Percentiles rank a stretch among this genome's conserved stretches.
Conservation (phyloP, 2,888 invertebrate species). For the Drosophila hamatofila region DNA sequence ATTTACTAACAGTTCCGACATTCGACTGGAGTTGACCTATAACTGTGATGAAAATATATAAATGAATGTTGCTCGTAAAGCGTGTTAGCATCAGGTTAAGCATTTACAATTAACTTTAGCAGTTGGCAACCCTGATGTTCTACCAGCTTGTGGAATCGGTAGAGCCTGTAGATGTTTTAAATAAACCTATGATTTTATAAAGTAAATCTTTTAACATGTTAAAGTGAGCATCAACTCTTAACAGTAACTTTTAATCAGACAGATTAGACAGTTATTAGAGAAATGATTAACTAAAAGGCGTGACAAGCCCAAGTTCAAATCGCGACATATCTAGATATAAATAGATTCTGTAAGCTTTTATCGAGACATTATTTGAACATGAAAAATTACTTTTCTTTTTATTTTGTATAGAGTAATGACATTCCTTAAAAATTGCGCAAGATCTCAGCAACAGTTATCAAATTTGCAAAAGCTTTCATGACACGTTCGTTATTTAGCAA, state of each 20-base stretch:
- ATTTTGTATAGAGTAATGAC: not conserved
- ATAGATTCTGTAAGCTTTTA: not conserved
- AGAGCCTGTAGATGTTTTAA: not conserved
- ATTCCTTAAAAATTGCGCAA: not conserved
- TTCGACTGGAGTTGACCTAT: conserved; percentile 1
- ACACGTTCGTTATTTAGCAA: conserved; percentile 5
- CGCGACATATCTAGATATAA: not conserved
- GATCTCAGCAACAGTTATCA: not conserved
- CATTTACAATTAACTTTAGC: not conserved
- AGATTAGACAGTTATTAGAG: not conserved
- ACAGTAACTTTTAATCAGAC: not conserved
- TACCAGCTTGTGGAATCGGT: too few species aligned
- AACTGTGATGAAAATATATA: not conserved
- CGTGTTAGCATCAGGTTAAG: not conserved
- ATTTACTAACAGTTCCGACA: not conserved
- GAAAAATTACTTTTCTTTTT: not conserved
- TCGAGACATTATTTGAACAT: not conserved
- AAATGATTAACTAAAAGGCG: too few species aligned
- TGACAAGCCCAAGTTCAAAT: not conserved
- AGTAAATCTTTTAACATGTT: not conserved
- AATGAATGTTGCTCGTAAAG: not conserved
- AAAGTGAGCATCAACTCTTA: not conserved
- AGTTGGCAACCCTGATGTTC: too few species aligned
- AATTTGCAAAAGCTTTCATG: conserved; percentile 12
- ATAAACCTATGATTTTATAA: too few species aligned